A percentile compares a stretch with the other conserved stretches of the same genome.
These are phyloP conservation scores for Megastigmus dorsalis DNA, from an alignment of 2,888 invertebrate species.

Conservation along the genomic window DNA sequence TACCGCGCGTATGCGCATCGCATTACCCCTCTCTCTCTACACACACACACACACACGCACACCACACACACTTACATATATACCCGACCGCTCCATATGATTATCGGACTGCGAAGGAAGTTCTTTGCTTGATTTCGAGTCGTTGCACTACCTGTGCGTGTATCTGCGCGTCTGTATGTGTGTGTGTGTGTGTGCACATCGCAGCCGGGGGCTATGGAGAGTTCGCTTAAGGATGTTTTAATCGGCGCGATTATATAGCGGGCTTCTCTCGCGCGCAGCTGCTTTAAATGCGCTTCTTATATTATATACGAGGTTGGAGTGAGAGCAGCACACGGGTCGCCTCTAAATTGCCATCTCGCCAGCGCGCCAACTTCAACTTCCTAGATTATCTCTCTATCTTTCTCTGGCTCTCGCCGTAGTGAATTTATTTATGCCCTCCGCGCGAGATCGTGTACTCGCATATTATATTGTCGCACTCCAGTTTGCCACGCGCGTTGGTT, in stretches of 20 bases:
- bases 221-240: constrained; percentile 65
- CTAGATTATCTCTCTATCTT: constrained; percentile 47
- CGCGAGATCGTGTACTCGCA: constrained; percentile 27
- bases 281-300: constrained; percentile 61
- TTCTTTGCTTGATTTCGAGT: constrained; percentile 34
- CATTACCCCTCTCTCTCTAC: too few relatives aligned
- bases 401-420: background rate
- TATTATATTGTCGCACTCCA: constrained; percentile 12
- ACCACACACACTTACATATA: too few relatives aligned
- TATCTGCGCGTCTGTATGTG: too few relatives aligned
- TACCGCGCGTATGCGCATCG: background rate
- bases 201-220: constrained; percentile 13
- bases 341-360: constrained; percentile 44
- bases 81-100: too few relatives aligned
- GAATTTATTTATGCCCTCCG: constrained; percentile 38
- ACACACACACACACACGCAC: too few relatives aligned
- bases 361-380: constrained; percentile 13
- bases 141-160: constrained; percentile 7
- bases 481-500: background rate
- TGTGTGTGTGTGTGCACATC: too few relatives aligned
- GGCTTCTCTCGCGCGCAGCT: constrained; percentile 60
- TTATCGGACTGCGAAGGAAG: constrained; percentile 27
- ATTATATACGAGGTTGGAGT: constrained; percentile 33
- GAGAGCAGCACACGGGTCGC: background rate
- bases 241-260: constrained; percentile 65